Base-by-base conservation (phyloP, 2,113 vertebrate species). In the Sciurus niger region DNA sequence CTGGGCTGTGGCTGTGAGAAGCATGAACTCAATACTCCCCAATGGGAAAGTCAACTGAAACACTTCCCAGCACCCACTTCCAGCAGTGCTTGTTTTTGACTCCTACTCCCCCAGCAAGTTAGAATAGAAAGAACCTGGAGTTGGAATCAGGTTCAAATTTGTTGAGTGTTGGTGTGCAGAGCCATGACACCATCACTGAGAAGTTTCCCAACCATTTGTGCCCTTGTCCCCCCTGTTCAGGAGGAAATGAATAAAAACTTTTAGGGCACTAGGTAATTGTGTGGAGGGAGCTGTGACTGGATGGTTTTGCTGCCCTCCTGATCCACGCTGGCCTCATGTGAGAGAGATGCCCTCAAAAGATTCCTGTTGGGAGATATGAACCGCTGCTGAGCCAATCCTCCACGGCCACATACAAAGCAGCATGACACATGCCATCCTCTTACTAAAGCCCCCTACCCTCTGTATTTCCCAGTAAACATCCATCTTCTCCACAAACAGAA, bases 1-100 rank as follows among this genome's bases (percentile, higher is more conserved):
- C 65, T 1, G 14, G 46, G 84, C 14, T 0, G 12, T 2, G 0
- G 37, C 72, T 24, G 18, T 28, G 37, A 22, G 12, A 6, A 37
- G n/a, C 30, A 5, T 6, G 40, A 30, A 78, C 32, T 4, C 30
- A 11, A 8, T 13, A 30, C 4, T 17, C 30, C 43, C 46, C 8
- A 17, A 1, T 0, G 4, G 63, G 0, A 6, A 74, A n/a, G 83
- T 48, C 20, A 16, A 58, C 0, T 0, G 34, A 60, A 79, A 48
- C 6, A 8, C 24, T 65, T 40, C 74, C 67, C 16, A 68, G 74
- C 1, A n/a, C 20, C 28, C 6, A 9, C 20, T 46, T 89, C 77
- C 4, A 43, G 51, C 6, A 4, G 46, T 3, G 76, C 18, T 65
- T 17, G 34, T 48, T 28, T 28, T 2, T n/a, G n/a, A 72, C 4